Evolutionary conservation across 2,888 invertebrate genomes (phyloP).

Genomic region (Meloe dianella): DNA sequence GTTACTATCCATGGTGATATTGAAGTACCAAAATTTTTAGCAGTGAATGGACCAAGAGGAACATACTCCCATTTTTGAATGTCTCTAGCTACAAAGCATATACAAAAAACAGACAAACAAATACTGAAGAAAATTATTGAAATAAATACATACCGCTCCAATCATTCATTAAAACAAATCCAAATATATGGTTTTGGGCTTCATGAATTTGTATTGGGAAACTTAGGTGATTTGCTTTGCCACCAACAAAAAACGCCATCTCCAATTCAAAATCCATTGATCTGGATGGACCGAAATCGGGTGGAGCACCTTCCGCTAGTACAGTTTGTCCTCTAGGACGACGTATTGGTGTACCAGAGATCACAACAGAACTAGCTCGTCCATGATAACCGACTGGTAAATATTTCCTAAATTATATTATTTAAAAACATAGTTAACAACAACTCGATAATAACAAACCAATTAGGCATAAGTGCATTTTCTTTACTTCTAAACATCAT

Average conservation of each 20-base stretch:
- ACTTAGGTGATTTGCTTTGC: slow-evolving; percentile 82
- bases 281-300: slow-evolving; percentile 84
- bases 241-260: slow-evolving; percentile 95
- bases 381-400: slow-evolving; percentile 98
- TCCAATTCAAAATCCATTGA: slow-evolving; percentile 97
- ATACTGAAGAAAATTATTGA: neutral
- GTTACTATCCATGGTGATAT: slow-evolving; percentile 98
- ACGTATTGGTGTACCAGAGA: slow-evolving; percentile 90
- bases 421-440: neutral
- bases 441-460: slow-evolving; percentile 67
- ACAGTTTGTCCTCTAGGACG: slow-evolving; percentile 92
- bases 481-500: slow-evolving; percentile 96
- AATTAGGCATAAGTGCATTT: slow-evolving; percentile 95
- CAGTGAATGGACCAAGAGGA: slow-evolving; percentile 95
- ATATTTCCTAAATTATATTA: slow-evolving; percentile 74
- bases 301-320: slow-evolving; percentile 82
- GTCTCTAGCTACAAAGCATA: slow-evolving; percentile 79
- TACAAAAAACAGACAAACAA: neutral
- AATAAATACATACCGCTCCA: slow-evolving; percentile 82
- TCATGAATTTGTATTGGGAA: slow-evolving; percentile 79
- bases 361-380: slow-evolving; percentile 91
- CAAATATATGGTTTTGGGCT: slow-evolving; percentile 92
- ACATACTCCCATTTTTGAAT: slow-evolving; percentile 99
- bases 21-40: slow-evolving; percentile 93
- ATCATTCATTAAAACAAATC: slow-evolving; percentile 97